phyloP scores from a whole-genome alignment of 2,888 invertebrate species.

The Encarsia formosa region DNA sequence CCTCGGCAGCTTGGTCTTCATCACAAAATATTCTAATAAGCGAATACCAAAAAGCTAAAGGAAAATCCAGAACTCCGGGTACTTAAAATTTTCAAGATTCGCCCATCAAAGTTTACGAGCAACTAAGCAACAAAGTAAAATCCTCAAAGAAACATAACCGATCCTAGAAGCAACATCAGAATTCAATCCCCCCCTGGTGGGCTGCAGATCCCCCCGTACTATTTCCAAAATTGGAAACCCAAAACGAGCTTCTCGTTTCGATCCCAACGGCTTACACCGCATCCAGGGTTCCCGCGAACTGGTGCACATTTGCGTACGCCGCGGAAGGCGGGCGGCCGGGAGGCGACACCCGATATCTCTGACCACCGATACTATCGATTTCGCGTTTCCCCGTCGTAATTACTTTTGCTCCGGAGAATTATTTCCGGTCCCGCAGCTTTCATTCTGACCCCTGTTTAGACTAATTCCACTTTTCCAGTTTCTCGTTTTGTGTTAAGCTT shows the following conservation, averaged over 20 bases:
- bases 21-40: too few relatives aligned
- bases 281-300: background rate
- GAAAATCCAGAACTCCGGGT: too few relatives aligned
- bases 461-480: background rate
- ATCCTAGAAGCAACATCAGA: background rate
- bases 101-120: too few relatives aligned
- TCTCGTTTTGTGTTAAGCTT: background rate
- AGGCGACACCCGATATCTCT: constrained; percentile 5
- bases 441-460: too few relatives aligned
- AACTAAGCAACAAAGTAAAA: too few relatives aligned
- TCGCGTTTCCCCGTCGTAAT: constrained; percentile 7
- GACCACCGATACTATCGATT: background rate
- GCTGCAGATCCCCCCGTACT: background rate
- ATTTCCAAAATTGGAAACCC: background rate
- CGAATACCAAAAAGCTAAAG: too few relatives aligned
- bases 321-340: too few relatives aligned
- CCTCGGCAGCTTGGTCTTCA: too few relatives aligned
- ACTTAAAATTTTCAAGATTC: too few relatives aligned
- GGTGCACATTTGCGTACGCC: too few relatives aligned
- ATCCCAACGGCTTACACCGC: background rate
- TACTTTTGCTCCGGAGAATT: constrained; percentile 10
- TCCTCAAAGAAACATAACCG: too few relatives aligned
- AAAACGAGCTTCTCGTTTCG: background rate
- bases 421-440: background rate
- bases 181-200: background rate